Conservation (phyloP, 2,113 vertebrate genomes). For the Jaculus jaculus region DNA sequence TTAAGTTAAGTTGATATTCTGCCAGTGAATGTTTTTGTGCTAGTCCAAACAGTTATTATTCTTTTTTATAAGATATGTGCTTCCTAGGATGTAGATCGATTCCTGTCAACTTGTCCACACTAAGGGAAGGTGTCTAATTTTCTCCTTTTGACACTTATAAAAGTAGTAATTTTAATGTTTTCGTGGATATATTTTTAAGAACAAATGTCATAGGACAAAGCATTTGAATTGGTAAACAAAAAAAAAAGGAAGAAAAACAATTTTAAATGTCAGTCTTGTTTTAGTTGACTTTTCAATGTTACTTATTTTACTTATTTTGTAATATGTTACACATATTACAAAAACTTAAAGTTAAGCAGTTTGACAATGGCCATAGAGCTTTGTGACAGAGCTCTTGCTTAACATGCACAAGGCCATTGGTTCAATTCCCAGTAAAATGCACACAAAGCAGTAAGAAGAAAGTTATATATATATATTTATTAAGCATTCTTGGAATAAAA, state of each 20-base stretch:
- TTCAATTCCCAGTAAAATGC: too few species aligned
- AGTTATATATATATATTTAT: too few species aligned
- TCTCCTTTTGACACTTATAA: constrained; percentile 39
- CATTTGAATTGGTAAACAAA: not conserved
- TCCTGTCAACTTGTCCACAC: constrained; percentile 27
- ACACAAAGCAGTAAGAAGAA: too few species aligned
- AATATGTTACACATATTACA: too few species aligned
- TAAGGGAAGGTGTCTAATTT: constrained; percentile 59
- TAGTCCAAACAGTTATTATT: not conserved
- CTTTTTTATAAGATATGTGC: constrained; percentile 35
- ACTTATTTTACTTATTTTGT: too few species aligned
- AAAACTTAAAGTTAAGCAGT: too few species aligned
- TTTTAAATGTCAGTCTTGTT: not conserved
- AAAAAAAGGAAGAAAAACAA: not conserved
- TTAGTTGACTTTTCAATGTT: too few species aligned
- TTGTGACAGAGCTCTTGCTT: too few species aligned
- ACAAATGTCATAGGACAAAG: not conserved
- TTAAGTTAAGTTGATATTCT: constrained; percentile 52
- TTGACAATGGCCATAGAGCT: too few species aligned
- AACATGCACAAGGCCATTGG: too few species aligned
- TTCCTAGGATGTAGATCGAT: constrained; percentile 36
- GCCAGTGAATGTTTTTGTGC: constrained; percentile 16
- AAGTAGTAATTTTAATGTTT: constrained; percentile 40
- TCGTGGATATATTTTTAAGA: not conserved
- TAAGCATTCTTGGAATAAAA: too few species aligned